Percentiles rank a stretch among this genome's conserved stretches.
These are phyloP conservation scores for Thaumetopoea pityocampa DNA, from an alignment of 1,140 invertebrate species.

Conservation along the genomic window DNA sequence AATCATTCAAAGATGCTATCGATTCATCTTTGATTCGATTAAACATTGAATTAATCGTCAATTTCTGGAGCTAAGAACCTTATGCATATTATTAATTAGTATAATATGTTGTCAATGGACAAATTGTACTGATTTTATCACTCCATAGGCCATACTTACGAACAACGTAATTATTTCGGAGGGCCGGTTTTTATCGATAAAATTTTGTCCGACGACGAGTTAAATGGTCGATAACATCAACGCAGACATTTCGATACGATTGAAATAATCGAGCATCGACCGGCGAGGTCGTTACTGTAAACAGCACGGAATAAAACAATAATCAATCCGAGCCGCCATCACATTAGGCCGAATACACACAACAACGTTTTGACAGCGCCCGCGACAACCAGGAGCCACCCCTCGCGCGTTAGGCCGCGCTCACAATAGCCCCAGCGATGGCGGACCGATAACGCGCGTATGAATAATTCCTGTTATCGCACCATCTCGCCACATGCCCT, in stretches of 20 bases:
- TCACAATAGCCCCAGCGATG: conserved; percentile 65
- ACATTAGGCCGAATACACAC: conserved; percentile 54
- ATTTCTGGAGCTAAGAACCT: no score
- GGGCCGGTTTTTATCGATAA: conserved; percentile 2
- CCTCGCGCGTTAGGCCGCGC: conserved; percentile 47
- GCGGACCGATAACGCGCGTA: conserved; percentile 65
- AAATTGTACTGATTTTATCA: no score
- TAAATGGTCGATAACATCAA: conserved; percentile 4
- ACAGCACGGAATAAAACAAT: conserved; percentile 47
- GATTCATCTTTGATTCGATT: no score
- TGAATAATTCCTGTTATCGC: conserved; percentile 73
- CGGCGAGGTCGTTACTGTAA: conserved; percentile 22
- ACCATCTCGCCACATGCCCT: conserved; percentile 71
- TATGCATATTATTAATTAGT: no score
- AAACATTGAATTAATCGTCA: no score
- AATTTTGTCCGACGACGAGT: conserved; percentile 5
- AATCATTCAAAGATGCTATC: no score
- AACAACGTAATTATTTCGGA: conserved; percentile 10
- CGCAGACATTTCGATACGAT: background rate
- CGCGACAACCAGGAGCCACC: conserved; percentile 58
- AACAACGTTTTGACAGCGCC: conserved; percentile 61
- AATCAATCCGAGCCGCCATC: conserved; percentile 47
- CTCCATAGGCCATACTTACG: conserved; percentile 1
- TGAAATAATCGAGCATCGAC: conserved; percentile 13
- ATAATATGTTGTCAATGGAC: no score